phyloP scores from a whole-genome alignment of 2,113 vertebrate genomes.

The Delphinus delphis region DNA sequence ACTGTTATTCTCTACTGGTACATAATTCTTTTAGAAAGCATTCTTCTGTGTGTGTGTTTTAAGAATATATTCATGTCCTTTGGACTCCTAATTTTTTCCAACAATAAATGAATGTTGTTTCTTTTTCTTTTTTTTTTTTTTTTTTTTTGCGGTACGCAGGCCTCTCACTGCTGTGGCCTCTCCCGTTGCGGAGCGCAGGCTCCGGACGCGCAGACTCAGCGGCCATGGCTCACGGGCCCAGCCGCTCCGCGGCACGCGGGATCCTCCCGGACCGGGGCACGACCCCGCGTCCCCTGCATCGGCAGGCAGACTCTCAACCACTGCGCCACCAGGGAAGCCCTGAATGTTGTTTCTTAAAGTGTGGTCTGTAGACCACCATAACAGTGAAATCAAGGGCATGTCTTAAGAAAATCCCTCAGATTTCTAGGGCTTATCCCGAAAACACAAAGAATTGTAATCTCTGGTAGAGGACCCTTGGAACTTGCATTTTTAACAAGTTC shows the following conservation, averaged over 20 bases:
- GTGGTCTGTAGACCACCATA: neutral
- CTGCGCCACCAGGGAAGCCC: no score
- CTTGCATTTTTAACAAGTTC: neutral
- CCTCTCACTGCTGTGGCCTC: no score
- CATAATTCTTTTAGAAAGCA: neutral
- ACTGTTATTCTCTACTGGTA: neutral
- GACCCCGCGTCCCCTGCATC: no score
- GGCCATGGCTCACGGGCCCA: no score
- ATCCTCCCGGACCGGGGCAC: no score
- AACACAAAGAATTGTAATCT: neutral
- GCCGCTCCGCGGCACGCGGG: no score
- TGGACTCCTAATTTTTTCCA: neutral
- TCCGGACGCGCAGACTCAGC: no score
- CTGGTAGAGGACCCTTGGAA: neutral
- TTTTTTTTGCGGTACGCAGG: no score
- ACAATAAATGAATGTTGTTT: constrained; percentile 41
- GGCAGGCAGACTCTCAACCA: no score
- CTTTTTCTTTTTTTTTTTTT: no score
- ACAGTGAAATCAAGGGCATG: neutral
- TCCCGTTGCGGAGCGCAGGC: no score
- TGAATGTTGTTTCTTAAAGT: constrained; percentile 25
- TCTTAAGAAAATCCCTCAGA: neutral
- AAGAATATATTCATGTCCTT: neutral
- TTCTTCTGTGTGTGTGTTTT: neutral
- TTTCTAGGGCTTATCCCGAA: neutral